phyloP scores from a whole-genome alignment of 2,797 vertebrate genomes.

The Pipistrellus kuhlii region DNA sequence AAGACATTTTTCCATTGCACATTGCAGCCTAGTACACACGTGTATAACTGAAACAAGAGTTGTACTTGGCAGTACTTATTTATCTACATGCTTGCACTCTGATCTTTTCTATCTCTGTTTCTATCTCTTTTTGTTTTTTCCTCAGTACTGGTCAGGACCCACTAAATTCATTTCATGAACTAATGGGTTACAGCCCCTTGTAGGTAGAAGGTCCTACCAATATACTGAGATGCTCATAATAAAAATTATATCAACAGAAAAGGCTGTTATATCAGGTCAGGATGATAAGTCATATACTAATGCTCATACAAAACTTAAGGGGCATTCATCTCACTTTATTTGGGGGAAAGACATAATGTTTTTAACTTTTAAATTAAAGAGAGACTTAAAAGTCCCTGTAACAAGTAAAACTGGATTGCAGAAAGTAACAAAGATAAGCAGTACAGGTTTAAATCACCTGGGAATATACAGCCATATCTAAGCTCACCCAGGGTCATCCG shows the following conservation, averaged over 20 bases:
- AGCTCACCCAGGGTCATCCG: not conserved
- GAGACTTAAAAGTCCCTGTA: not conserved
- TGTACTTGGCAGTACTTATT: not conserved
- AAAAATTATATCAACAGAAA: not conserved
- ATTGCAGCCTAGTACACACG: not conserved
- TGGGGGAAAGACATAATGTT: not conserved
- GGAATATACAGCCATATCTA: not conserved
- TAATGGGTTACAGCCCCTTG: not conserved
- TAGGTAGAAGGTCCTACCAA: not conserved
- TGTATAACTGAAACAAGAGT: not conserved
- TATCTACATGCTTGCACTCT: not conserved
- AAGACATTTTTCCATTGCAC: not conserved
- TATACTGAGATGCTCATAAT: not conserved
- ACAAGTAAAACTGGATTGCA: not conserved
- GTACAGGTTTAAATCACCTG: not conserved
- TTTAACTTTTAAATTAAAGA: constrained; percentile 7
- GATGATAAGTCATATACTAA: not conserved
- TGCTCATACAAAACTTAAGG: not conserved
- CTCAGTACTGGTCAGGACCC: not conserved
- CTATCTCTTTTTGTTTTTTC: not conserved
- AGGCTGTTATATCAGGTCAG: not conserved
- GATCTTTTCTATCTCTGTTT: not conserved
- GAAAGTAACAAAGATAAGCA: not conserved
- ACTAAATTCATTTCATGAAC: not conserved
- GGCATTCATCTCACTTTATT: not conserved